Evolutionary conservation across 2,888 invertebrate genomes (phyloP), one percentile per base, ranked within the genome.

Genomic region (Brachynemurus nebulosus): DNA sequence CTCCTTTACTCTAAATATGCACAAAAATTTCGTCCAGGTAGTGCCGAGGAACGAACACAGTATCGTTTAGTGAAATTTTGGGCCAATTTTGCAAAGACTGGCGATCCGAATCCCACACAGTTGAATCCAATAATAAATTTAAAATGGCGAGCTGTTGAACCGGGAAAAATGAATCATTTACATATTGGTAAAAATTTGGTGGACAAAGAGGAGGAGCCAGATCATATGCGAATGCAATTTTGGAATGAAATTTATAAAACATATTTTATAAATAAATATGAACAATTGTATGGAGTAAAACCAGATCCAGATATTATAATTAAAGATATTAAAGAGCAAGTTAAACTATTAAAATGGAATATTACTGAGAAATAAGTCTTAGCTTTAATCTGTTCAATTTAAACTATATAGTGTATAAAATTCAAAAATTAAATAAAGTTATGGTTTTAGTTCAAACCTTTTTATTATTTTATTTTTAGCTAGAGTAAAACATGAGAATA

Each of bases 51-150:
- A 12, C 46, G 46, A 33, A 51, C 53, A 25, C 54, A 59, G 17
- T 51, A 56, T 38, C 52, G 55, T 47, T 55, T 60, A 44, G 54
- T 59, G 1, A 58, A 57, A 49, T 37, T 60, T 39, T 62, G 62
- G 62, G 57, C 61, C 2, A 60, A 58, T 50, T 62, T 62, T 50
- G 60, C 59, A 5, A 55, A 51, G 51, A 50, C 42, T 40, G 59
- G 59, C 6, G 51, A 57, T 42, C 60, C 57, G 4, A 56, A 53
- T 11, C 49, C 53, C 2, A 18, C 40, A 19, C 27, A 35, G 16
- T 44, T 44, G 6, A 49, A 51, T 35, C 42, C 45, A 16, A 9
- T 51, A 8, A 17, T 53, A 17, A 40, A 45, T 8, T 40, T 40
- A 9, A 30, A 11, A 4, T 43, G 35, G 44, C 12, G 17, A 38